A percentile compares a stretch with the other conserved stretches of the same genome.
These are phyloP conservation scores for Pilophorus perplexus DNA, from an alignment of 2,888 invertebrate species.

Conservation along the genomic window DNA sequence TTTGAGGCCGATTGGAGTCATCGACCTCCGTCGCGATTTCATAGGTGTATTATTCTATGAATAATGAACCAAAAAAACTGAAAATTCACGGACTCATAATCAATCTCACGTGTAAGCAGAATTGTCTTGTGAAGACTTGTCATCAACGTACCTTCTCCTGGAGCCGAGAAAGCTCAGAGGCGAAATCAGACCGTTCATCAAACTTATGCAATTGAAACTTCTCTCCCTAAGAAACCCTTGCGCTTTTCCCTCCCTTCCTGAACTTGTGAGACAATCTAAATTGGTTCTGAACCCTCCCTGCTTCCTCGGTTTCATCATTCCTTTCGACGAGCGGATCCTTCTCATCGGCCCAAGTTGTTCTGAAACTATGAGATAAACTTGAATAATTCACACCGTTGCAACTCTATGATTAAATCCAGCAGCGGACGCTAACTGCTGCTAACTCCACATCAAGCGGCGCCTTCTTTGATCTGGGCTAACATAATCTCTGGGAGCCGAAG, in stretches of 20 bases:
- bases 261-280: slow-evolving; percentile 38
- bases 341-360: slow-evolving; percentile 30
- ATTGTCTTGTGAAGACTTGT: no score
- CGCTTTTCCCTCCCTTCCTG: no score
- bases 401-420: slow-evolving; percentile 35
- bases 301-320: not conserved
- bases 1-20: no score
- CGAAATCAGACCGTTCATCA: slow-evolving; percentile 31
- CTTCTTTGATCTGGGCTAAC: slow-evolving; percentile 31
- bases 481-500: no score
- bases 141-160: no score
- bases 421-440: slow-evolving; percentile 15
- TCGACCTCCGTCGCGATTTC: no score
- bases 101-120: no score
- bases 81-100: no score
- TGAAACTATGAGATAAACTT: slow-evolving; percentile 11
- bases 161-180: no score
- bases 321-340: slow-evolving; percentile 7
- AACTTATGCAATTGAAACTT: slow-evolving; percentile 34
- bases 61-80: no score
- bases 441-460: not conserved
- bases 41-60: no score
- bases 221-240: slow-evolving; percentile 23
- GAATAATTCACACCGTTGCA: slow-evolving; percentile 33
- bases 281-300: slow-evolving; percentile 21